phyloP scores from a whole-genome alignment of 2,888 invertebrate genomes.

The Antitype chi region DNA sequence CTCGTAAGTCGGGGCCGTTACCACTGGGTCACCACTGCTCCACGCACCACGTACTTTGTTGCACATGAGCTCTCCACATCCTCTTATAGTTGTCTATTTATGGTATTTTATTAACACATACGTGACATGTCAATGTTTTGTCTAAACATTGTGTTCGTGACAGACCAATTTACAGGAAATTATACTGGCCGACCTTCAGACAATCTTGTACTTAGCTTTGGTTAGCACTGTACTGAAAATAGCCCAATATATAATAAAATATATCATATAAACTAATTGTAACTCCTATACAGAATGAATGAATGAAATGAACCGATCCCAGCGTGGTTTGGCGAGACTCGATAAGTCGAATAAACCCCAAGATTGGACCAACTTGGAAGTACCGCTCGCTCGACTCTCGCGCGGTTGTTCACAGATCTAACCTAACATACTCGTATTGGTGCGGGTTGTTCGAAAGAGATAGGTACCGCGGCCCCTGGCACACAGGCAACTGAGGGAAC shows the following conservation, averaged over 20 bases:
- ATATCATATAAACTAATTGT: not conserved
- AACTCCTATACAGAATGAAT: not conserved
- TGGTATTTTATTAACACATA: slow-evolving; percentile 65
- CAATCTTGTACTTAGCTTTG: slow-evolving; percentile 37
- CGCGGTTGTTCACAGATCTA: no score
- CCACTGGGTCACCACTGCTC: no score
- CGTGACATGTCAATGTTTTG: slow-evolving; percentile 58
- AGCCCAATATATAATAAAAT: slow-evolving; percentile 21
- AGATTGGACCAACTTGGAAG: no score
- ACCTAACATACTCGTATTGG: no score
- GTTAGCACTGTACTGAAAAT: slow-evolving; percentile 56
- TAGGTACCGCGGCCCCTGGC: no score
- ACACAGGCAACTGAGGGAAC: no score
- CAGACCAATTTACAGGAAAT: slow-evolving; percentile 71
- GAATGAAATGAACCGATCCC: no score
- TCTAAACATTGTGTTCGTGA: slow-evolving; percentile 71
- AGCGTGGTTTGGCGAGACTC: no score
- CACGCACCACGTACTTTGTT: not conserved
- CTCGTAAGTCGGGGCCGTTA: no score
- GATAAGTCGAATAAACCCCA: no score
- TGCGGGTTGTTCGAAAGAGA: no score
- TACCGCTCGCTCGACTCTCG: no score
- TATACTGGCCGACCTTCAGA: slow-evolving; percentile 61
- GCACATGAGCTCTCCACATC: slow-evolving; percentile 25
- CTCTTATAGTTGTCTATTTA: slow-evolving; percentile 57